Base-by-base conservation (phyloP, 2,888 invertebrate species). In the Xylota sylvarum region DNA sequence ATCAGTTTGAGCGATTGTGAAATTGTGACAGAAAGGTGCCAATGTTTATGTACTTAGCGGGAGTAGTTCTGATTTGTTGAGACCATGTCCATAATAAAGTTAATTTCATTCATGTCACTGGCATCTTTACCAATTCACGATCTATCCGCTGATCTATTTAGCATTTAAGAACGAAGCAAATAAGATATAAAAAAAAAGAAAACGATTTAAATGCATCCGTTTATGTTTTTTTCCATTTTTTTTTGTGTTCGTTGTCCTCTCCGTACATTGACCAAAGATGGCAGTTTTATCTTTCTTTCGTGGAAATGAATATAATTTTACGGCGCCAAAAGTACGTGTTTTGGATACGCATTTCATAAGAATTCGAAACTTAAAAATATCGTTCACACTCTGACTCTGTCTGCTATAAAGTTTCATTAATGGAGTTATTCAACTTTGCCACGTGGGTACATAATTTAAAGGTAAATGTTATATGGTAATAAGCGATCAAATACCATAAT, bases 251-350 rank as follows among this genome's bases (percentile, higher is more conserved):
- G 37, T 72, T 43, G 14, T n/a, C 30, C 35, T 74, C 46, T 74
- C 35, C 27, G 62, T 74, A 6, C 55, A 55, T 55, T 55, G 64
- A 55, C 64, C 52, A 64, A 55, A 23, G 19, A 64, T 64, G 23
- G 46, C 23, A 17, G 48, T 55, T 35, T 58, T 14, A 46, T 30
- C 12, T 27, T 67, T 46, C 17, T 27, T 70, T 69, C 50, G 43
- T 70, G 23, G 69, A 77, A 67, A 23, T 60, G 40, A 37, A 50
- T 56, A 27, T 56, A 27, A 35, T 74, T 76, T 70, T 78, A 55
- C 14, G 52, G 32, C 62, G 60, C 46, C 23, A 70, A 52, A 60
- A 62, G 43, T 78, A 78, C 78, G 78, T 78, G 78, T 62, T 62
- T 50, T 62, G 62, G 40, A 62, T 78, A 62, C 52, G 58, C 52